These are phyloP conservation scores for Clarias platycephalus DNA, from an alignment of 2,797 vertebrate species.

Conservation along the genomic window DNA sequence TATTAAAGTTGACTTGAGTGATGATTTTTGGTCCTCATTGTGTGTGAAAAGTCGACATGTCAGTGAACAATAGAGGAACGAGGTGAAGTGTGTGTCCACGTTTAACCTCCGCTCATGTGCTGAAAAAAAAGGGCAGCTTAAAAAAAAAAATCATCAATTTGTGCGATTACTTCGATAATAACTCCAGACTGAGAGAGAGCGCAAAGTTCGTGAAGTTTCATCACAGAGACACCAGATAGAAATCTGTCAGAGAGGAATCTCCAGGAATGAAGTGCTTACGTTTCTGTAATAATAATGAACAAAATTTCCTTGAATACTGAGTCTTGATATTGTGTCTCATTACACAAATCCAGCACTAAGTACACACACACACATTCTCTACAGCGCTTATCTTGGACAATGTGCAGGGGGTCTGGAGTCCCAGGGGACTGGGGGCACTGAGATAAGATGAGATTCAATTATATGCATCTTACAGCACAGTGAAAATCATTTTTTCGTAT, in stretches of 20 bases:
- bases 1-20: constrained; percentile 34
- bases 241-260: neutral
- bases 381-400: too few relatives aligned
- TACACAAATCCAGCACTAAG: neutral
- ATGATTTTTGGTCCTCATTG: constrained; percentile 22
- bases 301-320: neutral
- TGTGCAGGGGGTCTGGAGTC: too few relatives aligned
- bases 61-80: constrained; percentile 10
- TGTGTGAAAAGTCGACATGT: neutral
- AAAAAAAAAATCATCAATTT: constrained; percentile 40
- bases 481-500: too few relatives aligned
- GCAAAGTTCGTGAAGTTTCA: constrained; percentile 3
- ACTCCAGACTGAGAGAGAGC: constrained; percentile 41
- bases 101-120: constrained; percentile 10
- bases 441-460: too few relatives aligned
- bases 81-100: neutral
- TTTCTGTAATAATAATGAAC: neutral
- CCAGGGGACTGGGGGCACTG: too few relatives aligned
- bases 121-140: constrained; percentile 19
- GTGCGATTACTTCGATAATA: constrained; percentile 45
- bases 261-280: neutral
- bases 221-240: neutral
- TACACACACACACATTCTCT: too few relatives aligned
- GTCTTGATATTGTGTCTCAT: neutral
- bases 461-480: too few relatives aligned